These are phyloP conservation scores for Dryobota labecula DNA, from an alignment of 2,888 invertebrate species.

Conservation along the genomic window DNA sequence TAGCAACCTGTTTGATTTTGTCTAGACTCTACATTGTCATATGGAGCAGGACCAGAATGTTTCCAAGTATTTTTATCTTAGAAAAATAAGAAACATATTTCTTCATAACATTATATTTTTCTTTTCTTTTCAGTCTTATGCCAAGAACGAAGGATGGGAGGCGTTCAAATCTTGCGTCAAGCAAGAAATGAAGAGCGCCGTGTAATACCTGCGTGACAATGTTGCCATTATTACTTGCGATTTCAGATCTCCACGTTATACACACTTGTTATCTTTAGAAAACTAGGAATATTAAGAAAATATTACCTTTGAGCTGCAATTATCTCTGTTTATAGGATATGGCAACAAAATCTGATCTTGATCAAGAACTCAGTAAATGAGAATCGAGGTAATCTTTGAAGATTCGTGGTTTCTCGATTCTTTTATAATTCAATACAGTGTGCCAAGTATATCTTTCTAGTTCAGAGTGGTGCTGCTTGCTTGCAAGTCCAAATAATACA, in stretches of 20 bases:
- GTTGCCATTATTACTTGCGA: constrained; percentile 45
- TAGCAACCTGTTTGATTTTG: no score
- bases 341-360: background rate
- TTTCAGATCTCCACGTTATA: constrained; percentile 45
- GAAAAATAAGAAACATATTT: no score
- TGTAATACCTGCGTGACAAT: constrained; percentile 72
- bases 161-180: constrained; percentile 97
- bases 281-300: constrained; percentile 21
- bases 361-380: background rate
- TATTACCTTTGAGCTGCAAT: constrained; percentile 21
- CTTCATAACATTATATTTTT: no score
- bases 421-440: constrained; percentile 10
- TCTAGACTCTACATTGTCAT: no score
- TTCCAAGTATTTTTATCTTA: no score
- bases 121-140: constrained; percentile 94
- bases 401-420: background rate
- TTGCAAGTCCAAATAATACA: background rate
- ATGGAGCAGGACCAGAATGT: no score
- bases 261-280: constrained; percentile 9
- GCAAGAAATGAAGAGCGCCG: constrained; percentile 96
- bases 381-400: background rate
- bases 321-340: constrained; percentile 15
- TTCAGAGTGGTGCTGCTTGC: no score
- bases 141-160: constrained; percentile 97
- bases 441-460: constrained; percentile 1